Evolutionary conservation across 2,113 vertebrate genomes (phyloP).

Genomic region (Sylvia atricapilla): DNA sequence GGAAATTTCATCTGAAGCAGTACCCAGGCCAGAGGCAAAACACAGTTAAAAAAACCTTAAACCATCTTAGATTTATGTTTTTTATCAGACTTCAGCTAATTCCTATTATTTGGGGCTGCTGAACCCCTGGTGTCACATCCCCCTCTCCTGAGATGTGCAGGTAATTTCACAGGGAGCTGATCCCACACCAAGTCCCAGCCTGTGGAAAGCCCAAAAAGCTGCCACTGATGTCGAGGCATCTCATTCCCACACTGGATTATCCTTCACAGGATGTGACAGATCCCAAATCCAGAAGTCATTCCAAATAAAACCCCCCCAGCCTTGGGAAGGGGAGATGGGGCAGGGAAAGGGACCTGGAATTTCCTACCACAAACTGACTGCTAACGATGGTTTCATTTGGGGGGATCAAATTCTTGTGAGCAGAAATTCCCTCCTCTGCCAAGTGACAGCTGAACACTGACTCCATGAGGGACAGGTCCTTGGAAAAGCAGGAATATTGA

Average conservation of each 20-base stretch:
- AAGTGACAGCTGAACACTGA: neutral
- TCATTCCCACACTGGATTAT: neutral
- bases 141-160: neutral
- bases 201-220: neutral
- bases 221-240: neutral
- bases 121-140: neutral
- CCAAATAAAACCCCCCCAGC: neutral
- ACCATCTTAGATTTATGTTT: fast-evolving
- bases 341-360: neutral
- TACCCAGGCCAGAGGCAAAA: neutral
- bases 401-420: neutral
- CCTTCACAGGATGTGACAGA: neutral
- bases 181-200: neutral
- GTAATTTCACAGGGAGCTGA: neutral
- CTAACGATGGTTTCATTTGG: neutral
- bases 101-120: neutral
- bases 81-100: neutral
- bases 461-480: neutral
- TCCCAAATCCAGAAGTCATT: neutral
- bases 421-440: neutral
- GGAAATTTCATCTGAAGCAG: neutral
- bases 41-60: neutral
- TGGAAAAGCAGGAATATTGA: neutral
- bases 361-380: fast-evolving
- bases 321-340: neutral